phyloP scores from a whole-genome alignment of 2,797 vertebrate species.

The Pseudochromis fuscus region DNA sequence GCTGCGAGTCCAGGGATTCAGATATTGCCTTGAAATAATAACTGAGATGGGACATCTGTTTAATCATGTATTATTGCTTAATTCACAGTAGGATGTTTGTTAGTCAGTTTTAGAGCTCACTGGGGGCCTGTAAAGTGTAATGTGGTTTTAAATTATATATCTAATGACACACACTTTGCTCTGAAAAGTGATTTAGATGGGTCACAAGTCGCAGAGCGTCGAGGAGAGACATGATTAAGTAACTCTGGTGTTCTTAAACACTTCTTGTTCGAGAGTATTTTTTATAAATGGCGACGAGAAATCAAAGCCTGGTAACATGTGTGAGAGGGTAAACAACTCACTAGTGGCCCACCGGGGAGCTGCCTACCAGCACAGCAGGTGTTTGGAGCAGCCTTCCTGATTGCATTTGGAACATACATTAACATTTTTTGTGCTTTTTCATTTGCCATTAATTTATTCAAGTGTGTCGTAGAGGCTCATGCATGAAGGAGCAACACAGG shows the following conservation, averaged over 20 bases:
- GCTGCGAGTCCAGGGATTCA: conserved; percentile 23
- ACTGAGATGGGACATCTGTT: conserved; percentile 34
- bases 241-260: conserved; percentile 18
- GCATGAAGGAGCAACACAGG: conserved; percentile 36
- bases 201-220: conserved; percentile 27
- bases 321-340: not conserved
- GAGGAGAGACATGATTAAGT: conserved; percentile 11
- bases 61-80: conserved; percentile 43
- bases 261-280: too few species aligned
- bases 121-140: conserved; percentile 39
- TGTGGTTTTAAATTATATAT: conserved; percentile 50
- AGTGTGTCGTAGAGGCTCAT: conserved; percentile 25
- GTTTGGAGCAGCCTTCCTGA: not conserved
- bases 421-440: not conserved
- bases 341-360: not conserved
- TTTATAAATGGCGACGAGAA: not conserved
- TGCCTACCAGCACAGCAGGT: not conserved
- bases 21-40: conserved; percentile 38
- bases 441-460: conserved; percentile 34
- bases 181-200: conserved; percentile 49
- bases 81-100: conserved; percentile 33
- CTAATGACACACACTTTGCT: conserved; percentile 44
- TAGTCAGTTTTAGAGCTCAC: conserved; percentile 47
- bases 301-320: not conserved
- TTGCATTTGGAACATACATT: not conserved